Conservation (phyloP, 2,888 invertebrate genomes). For the Lymantria dispar region DNA sequence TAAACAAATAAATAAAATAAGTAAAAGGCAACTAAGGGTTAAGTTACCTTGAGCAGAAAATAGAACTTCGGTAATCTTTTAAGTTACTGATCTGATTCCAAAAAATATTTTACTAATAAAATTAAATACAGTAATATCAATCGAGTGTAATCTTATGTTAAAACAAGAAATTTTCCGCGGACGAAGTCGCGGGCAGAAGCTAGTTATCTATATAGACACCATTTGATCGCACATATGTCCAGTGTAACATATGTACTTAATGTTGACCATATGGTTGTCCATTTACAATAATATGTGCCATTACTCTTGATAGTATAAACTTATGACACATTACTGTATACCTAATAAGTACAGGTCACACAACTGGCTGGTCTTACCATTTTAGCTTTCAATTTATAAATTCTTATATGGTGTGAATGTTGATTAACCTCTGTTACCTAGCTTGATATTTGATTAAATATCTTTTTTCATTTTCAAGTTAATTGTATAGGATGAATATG, state of each 20-base stretch:
- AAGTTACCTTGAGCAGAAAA: too few species aligned
- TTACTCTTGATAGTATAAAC: conserved; percentile 30
- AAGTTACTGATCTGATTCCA: too few species aligned
- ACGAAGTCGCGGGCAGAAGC: too few species aligned
- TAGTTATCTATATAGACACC: too few species aligned
- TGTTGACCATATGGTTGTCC: conserved; percentile 25
- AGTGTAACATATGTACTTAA: conserved; percentile 5
- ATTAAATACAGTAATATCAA: too few species aligned
- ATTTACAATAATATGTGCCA: conserved; percentile 14
- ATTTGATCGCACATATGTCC: conserved; percentile 18
- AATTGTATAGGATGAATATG: conserved; percentile 10
- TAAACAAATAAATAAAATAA: too few species aligned
- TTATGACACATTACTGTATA: conserved; percentile 30
- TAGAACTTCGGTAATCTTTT: too few species aligned
- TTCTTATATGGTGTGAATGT: conserved; percentile 43
- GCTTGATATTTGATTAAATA: conserved; percentile 21
- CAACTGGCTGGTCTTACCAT: conserved; percentile 27
- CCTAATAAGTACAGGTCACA: conserved; percentile 42
- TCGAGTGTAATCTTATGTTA: too few species aligned
- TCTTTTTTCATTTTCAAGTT: conserved; percentile 24
- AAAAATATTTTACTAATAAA: too few species aligned
- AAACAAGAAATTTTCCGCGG: too few species aligned
- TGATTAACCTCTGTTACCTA: conserved; percentile 31
- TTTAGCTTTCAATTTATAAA: conserved; percentile 39
- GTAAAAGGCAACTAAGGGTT: too few species aligned